A percentile compares a stretch with the other conserved stretches of the same genome.
phyloP scores from a whole-genome alignment of 1,140 invertebrate species.

The Tetramorium simillimum region DNA sequence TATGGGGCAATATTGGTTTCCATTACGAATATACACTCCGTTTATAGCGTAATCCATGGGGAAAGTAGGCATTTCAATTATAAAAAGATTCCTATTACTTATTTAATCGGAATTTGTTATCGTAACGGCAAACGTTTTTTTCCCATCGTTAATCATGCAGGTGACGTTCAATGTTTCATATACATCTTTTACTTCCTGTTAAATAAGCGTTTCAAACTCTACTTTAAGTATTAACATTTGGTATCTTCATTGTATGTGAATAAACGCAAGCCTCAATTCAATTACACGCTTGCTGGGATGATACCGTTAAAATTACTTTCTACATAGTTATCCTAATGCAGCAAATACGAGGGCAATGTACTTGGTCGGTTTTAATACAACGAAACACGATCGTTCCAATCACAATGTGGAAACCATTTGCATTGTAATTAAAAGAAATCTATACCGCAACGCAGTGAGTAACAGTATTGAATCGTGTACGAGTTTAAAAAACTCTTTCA shows the following conservation, averaged over 20 bases:
- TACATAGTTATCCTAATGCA: neutral
- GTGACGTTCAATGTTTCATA: neutral
- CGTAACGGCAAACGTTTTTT: neutral
- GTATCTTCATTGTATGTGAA: neutral
- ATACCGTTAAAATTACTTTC: neutral
- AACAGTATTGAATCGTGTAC: neutral
- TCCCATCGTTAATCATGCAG: neutral
- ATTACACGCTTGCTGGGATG: neutral
- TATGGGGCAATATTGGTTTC: slow-evolving; percentile 54
- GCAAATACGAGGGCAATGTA: neutral
- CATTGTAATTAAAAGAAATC: slow-evolving; percentile 29
- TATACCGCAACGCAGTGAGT: neutral
- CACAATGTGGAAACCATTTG: neutral
- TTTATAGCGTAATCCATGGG: slow-evolving; percentile 37
- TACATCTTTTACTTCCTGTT: neutral
- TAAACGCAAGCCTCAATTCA: neutral
- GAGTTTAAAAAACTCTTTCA: neutral
- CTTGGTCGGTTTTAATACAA: neutral
- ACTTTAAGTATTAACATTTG: neutral
- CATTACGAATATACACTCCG: slow-evolving; percentile 35
- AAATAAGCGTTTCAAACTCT: neutral
- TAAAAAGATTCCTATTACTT: neutral
- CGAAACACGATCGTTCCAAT: slow-evolving; percentile 22
- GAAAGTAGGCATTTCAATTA: neutral
- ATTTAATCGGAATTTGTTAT: slow-evolving; percentile 1